Conservation (phyloP, 2,113 vertebrate genomes). For the Oncorhynchus masou region DNA sequence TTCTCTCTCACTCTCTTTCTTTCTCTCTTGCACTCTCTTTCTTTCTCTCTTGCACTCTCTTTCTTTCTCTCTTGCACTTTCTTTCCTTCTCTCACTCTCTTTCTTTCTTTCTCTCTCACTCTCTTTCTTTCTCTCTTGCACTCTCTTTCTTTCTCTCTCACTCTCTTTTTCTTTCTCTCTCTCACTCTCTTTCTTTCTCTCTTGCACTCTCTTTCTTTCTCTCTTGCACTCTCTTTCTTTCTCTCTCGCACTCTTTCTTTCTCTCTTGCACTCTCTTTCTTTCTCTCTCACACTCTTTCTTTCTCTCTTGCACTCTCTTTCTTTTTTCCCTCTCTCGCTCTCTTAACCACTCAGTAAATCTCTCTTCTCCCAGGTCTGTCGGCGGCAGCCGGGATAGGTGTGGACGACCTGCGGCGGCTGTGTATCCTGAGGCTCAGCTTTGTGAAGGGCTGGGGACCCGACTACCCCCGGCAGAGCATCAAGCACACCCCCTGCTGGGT, state of each 20-base stretch:
- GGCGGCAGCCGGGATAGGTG: conserved; percentile 71
- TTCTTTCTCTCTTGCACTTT: too few relatives aligned
- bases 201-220: not conserved
- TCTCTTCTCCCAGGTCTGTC: conserved; percentile 55
- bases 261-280: not conserved
- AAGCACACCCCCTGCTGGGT: conserved; percentile 84
- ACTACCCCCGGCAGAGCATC: conserved; percentile 79
- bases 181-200: not conserved
- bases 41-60: not conserved
- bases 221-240: not conserved
- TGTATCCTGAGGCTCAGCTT: conserved; percentile 80
- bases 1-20: not conserved
- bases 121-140: not conserved
- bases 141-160: not conserved
- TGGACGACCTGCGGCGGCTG: conserved; percentile 76
- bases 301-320: not conserved
- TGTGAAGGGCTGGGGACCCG: conserved; percentile 83
- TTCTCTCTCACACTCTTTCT: not conserved
- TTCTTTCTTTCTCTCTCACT: not conserved
- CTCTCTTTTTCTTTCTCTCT: conserved; percentile 2
- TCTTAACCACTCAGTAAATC: not conserved
- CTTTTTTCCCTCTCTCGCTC: not conserved
- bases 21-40: not conserved
- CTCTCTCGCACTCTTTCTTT: not conserved
- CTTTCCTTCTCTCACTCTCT: not conserved